A percentile compares a stretch with the other conserved stretches of the same genome.
phyloP scores from a whole-genome alignment of 2,797 vertebrate genomes.

The Iguana delicatissima region DNA sequence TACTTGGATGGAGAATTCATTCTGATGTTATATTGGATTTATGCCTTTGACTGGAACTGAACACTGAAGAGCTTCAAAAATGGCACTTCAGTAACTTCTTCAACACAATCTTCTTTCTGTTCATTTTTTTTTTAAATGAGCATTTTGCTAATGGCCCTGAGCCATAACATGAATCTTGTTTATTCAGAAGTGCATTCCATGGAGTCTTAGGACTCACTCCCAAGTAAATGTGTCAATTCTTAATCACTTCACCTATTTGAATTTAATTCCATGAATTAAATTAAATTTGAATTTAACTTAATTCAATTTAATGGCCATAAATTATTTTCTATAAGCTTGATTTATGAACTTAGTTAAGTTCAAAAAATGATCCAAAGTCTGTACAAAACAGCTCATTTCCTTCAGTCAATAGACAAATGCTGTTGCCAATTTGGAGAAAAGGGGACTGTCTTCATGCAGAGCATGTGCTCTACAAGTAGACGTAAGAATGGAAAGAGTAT shows the following conservation, averaged over 20 bases:
- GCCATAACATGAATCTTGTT: neutral
- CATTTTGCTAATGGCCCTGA: neutral
- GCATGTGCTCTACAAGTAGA: no score
- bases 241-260: neutral
- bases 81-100: neutral
- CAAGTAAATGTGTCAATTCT: neutral
- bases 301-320: no score
- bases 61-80: neutral
- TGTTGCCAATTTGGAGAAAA: no score
- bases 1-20: neutral
- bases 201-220: neutral
- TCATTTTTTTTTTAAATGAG: neutral
- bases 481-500: no score
- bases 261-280: neutral
- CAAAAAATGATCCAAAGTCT: no score
- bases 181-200: neutral
- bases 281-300: no score
- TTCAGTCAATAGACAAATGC: no score
- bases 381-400: no score
- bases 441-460: no score
- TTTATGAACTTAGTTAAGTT: no score
- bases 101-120: neutral
- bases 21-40: neutral
- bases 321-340: no score
- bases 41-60: neutral